These are phyloP conservation scores for Eilema griseolum DNA, from an alignment of 2,888 invertebrate species.

Conservation along the genomic window DNA sequence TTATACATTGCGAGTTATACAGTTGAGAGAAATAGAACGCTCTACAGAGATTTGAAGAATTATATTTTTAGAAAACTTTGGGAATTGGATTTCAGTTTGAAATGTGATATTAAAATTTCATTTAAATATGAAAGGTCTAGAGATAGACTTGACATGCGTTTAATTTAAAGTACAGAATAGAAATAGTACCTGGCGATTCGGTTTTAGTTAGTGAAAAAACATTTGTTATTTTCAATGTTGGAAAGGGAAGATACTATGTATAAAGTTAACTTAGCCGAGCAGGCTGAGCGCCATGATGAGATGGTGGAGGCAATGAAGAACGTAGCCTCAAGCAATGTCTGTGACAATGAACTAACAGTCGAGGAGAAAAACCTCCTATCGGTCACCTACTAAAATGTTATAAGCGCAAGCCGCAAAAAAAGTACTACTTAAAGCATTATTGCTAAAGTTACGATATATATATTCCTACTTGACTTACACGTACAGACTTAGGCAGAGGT, in stretches of 20 bases:
- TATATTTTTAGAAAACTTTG: neutral
- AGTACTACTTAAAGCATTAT: no score
- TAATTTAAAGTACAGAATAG: no score
- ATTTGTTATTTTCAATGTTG: no score
- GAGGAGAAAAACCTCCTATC: constrained; percentile 99
- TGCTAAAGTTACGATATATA: no score
- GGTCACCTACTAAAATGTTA: constrained; percentile 99
- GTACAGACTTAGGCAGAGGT: no score
- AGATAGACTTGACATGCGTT: no score
- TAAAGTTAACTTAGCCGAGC: no score
- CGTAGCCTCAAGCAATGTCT: constrained; percentile 96
- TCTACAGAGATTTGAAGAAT: neutral
- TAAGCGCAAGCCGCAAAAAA: constrained; percentile 98
- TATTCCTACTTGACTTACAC: no score
- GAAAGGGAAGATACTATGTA: no score
- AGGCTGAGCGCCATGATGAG: no score
- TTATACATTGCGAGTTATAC: neutral
- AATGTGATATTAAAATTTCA: neutral
- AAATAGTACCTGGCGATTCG: no score
- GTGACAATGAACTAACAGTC: constrained; percentile 94
- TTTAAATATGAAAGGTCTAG: neutral
- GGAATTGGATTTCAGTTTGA: neutral
- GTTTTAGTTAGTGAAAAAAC: no score
- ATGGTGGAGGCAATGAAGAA: constrained; percentile 99
- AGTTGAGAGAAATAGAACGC: neutral